A percentile compares a stretch with the other conserved stretches of the same genome.
These are phyloP conservation scores for Drosophila mayaguana DNA, from an alignment of 2,888 invertebrate species.

Conservation along the genomic window DNA sequence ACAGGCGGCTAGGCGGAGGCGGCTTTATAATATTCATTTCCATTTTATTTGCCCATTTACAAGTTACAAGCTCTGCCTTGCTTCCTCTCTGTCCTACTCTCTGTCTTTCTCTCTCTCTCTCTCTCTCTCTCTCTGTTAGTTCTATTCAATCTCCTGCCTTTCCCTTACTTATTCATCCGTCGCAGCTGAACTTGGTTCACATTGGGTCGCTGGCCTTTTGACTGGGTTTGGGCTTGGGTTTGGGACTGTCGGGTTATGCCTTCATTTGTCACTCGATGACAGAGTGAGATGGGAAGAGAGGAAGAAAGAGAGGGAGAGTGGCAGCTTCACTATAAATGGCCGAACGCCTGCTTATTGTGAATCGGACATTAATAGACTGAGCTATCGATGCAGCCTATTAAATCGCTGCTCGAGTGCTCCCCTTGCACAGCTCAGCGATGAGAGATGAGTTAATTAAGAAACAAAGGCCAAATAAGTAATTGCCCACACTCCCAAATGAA, in stretches of 20 bases:
- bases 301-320: background rate
- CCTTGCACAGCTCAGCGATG: constrained; percentile 2
- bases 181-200: constrained; percentile 25
- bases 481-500: background rate
- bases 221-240: constrained; percentile 13
- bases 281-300: background rate
- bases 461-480: constrained; percentile 39
- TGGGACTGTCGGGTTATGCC: constrained; percentile 66
- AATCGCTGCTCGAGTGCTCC: constrained; percentile 18
- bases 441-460: constrained; percentile 40
- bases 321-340: constrained; percentile 5
- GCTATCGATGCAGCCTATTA: constrained; percentile 50
- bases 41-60: constrained; percentile 80
- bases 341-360: constrained; percentile 26
- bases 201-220: constrained; percentile 58
- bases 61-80: constrained; percentile 47
- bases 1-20: constrained; percentile 27
- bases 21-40: constrained; percentile 77
- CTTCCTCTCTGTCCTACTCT: background rate
- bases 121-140: background rate
- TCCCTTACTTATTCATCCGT: constrained; percentile 1
- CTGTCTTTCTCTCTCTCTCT: background rate
- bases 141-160: constrained; percentile 1
- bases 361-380: constrained; percentile 37
- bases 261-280: constrained; percentile 72